Base-by-base conservation (phyloP, 2,797 vertebrate genomes). In the Lateolabrax maculatus region DNA sequence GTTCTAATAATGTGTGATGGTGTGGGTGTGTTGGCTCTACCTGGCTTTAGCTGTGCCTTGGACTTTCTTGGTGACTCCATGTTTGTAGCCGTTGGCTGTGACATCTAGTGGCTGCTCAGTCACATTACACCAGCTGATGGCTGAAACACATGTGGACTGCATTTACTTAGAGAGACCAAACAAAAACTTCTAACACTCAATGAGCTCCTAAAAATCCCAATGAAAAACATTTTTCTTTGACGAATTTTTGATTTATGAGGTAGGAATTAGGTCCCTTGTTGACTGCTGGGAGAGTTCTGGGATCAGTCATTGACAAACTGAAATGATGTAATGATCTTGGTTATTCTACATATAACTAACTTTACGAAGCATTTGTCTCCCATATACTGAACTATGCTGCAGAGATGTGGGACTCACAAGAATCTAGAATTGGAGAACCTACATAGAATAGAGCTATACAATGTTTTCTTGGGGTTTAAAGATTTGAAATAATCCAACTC, bases 91-190 rank as follows among this genome's bases (percentile, higher is more conserved):
- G 0, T 96, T 96, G 48, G 97, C 95, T 27, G 97, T 98, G 86
- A 99, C 97, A 89, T 99, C 98, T 84, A 99, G 89, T 61, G 97
- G 97, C 37, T 95, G 94, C 15, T 96, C 95, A 16, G 93, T 84
- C 39, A 99, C 95, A 0, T 96, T 95, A 84, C 97, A 97, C 98
- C 98, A 99, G 84, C 98, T 97, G 88, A 99, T 96, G 68, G 98
- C 98, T 99, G 84, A 58, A 87, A 89, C 2, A 68, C 19, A 62
- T 23, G 41, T 4, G 31, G 18, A 61, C 3, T 34, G 15, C 1
- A 5, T 63, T 70, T 27, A 70, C 11, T n/a, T 9, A 23, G 29
- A 48, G 12, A 44, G 21, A 60, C 23, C n/a, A 1, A 23, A 49
- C 12, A n/a, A 44, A 57, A 60, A 25, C 25, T 13, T 13, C 10